A percentile compares a stretch with the other conserved stretches of the same genome.
Evolutionary conservation across 2,888 invertebrate genomes (phyloP).

Genomic region (Rhimphoctona megacephalus): DNA sequence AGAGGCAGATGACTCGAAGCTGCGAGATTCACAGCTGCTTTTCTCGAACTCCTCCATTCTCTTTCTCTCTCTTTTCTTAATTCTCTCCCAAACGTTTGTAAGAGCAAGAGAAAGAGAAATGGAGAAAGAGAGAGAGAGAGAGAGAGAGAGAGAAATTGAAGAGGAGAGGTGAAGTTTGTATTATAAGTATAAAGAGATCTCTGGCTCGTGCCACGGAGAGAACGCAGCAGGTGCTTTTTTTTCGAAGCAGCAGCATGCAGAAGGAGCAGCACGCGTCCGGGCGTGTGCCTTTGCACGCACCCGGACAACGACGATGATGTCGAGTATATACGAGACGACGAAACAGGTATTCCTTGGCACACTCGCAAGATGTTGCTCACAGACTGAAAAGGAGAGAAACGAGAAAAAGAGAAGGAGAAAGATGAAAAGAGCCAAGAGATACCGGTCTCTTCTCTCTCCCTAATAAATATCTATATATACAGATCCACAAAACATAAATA

Average conservation of each 20-base stretch:
- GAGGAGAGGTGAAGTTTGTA: constrained; percentile 51
- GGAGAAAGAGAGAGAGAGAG: constrained; percentile 6
- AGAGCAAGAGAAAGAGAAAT: not conserved
- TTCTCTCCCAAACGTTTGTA: constrained; percentile 15
- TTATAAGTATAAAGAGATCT: constrained; percentile 53
- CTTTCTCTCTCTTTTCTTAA: constrained; percentile 31
- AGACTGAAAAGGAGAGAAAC: constrained; percentile 69
- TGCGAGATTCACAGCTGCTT: constrained; percentile 81
- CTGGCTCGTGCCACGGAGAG: constrained; percentile 78
- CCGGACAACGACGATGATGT: constrained; percentile 51
- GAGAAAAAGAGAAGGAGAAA: constrained; percentile 49
- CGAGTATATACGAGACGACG: constrained; percentile 49
- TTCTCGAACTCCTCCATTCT: constrained; percentile 38
- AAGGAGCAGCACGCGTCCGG: constrained; percentile 68
- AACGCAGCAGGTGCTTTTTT: constrained; percentile 81
- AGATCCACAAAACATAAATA: not conserved
- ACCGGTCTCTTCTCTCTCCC: constrained; percentile 62
- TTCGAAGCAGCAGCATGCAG: constrained; percentile 57
- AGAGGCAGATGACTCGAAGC: constrained; percentile 81
- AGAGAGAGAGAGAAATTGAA: constrained; percentile 24
- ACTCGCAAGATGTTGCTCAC: constrained; percentile 81
- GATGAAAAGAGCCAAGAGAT: constrained; percentile 65
- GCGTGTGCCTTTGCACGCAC: constrained; percentile 69
- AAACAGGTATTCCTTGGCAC: constrained; percentile 73
- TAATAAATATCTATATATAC: constrained; percentile 10